Base-by-base conservation (phyloP, 2,797 vertebrate species). In the Triplophysa yarkandensis region DNA sequence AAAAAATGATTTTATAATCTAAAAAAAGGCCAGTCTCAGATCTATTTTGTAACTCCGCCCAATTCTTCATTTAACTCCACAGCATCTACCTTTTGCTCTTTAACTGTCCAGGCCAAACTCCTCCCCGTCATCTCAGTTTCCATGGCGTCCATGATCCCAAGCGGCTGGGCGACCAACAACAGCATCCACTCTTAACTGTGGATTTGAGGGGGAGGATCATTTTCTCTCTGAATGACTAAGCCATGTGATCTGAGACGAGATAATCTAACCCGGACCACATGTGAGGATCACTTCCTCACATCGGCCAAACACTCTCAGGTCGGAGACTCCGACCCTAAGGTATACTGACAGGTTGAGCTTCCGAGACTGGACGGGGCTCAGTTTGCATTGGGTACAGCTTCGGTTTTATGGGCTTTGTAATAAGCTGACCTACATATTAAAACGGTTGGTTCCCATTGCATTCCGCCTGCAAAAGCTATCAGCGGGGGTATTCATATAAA, bases 381-480 rank as follows among this genome's bases (percentile, higher is more conserved):
- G 23, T 68, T 78, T 76, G 54, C 48, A 52, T 32, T 16, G 13
- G 52, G 57, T 13, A 28, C 54, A 16, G 67, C 69, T 65, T 73
- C 69, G 32, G 23, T 68, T 43, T 72, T 21, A 9, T n/a, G 60
- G 63, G 23, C 41, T 55, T 57, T 28, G n/a, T 50, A 66, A 48
- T 34, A 70, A 64, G 55, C 30, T 74, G 72, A 80, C 76, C 81
- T 78, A 78, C 72, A 70, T 80, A 76, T 82, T 41, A 34, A 55
- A 74, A 44, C 58, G 60, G 4, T 60, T 4, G 25, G 39, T 70
- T 79, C 67, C 65, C 74, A 57, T 64, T 71, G 73, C 67, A 41
- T 41, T 68, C 54, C 16, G 74, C 68, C 75, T 69, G 69, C 68
- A 64, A 60, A 74, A 60, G 77, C 65, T 17, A 43, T 78, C 63